Percentiles rank a stretch among this genome's conserved stretches.
These are phyloP conservation scores for Himalopsyche kuldschensis DNA, from an alignment of 2,888 invertebrate genomes.

Conservation along the genomic window DNA sequence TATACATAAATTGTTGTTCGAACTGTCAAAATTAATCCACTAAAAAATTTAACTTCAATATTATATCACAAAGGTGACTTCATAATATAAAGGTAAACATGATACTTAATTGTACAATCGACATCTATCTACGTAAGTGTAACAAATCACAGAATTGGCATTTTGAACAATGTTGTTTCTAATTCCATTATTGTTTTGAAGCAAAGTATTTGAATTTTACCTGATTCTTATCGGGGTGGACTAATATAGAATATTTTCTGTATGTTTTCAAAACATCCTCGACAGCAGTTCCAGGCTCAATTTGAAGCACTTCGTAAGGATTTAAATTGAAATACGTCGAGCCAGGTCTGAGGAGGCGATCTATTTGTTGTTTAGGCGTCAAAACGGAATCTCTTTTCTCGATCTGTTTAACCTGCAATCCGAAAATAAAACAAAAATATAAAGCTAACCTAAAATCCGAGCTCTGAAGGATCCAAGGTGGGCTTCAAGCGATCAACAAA, in stretches of 20 bases:
- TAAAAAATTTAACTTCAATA: too few species aligned
- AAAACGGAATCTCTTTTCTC: constrained; percentile 96
- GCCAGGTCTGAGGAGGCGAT: constrained; percentile 91
- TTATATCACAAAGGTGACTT: too few species aligned
- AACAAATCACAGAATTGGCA: neutral
- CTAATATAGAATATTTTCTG: constrained; percentile 91
- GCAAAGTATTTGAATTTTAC: constrained; percentile 45
- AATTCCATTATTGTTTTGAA: neutral
- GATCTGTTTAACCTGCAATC: constrained; percentile 91
- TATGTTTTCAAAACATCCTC: constrained; percentile 97
- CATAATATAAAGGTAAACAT: too few species aligned
- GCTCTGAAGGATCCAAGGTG: neutral
- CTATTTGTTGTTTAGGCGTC: constrained; percentile 96
- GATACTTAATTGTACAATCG: too few species aligned
- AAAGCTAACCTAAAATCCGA: constrained; percentile 12
- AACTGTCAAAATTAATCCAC: too few species aligned
- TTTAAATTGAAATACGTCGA: constrained; percentile 99
- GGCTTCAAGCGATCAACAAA: constrained; percentile 5
- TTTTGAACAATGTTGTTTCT: too few species aligned
- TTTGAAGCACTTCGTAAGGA: constrained; percentile 89
- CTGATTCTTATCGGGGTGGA: constrained; percentile 98
- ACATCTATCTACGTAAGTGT: neutral
- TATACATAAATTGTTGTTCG: too few species aligned
- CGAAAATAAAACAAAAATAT: constrained; percentile 28
- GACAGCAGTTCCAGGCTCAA: constrained; percentile 85